A percentile compares a stretch with the other conserved stretches of the same genome.
Evolutionary conservation across 2,113 vertebrate species (phyloP).

Genomic region (Odobenus rosmarus): DNA sequence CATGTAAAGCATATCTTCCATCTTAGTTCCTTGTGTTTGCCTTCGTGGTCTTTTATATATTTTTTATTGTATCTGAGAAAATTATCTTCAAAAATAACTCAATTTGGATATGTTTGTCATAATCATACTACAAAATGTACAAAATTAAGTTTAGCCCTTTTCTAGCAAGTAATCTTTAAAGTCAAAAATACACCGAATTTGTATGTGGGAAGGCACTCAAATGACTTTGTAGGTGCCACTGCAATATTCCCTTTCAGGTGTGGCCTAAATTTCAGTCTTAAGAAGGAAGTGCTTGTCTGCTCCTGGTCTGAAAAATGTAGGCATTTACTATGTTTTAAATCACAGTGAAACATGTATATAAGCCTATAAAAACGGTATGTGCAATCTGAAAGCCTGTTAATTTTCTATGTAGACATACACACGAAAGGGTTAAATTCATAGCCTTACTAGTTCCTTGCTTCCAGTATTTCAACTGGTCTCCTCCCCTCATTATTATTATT

Average conservation of each 20-base stretch:
- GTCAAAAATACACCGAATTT: slow-evolving; percentile 69
- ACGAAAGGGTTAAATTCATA: slow-evolving; percentile 81
- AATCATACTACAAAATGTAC: slow-evolving; percentile 45
- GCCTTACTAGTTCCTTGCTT: slow-evolving; percentile 79
- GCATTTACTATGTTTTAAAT: slow-evolving; percentile 71
- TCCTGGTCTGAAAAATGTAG: slow-evolving; percentile 71
- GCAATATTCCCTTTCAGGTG: slow-evolving; percentile 64
- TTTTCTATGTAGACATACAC: slow-evolving; percentile 71
- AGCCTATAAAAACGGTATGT: slow-evolving; percentile 76
- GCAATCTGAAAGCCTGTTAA: slow-evolving; percentile 80
- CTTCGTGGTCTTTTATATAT: slow-evolving; percentile 76
- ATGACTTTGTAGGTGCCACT: slow-evolving; percentile 56
- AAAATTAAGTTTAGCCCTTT: slow-evolving; percentile 79
- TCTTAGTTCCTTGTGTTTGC: slow-evolving; percentile 75
- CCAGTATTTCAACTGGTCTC: slow-evolving; percentile 76
- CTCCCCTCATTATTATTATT: slow-evolving; percentile 28
- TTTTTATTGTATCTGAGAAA: slow-evolving; percentile 67
- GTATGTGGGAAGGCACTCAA: slow-evolving; percentile 66
- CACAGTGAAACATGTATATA: slow-evolving; percentile 80
- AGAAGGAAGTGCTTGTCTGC: slow-evolving; percentile 76
- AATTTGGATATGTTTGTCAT: slow-evolving; percentile 68
- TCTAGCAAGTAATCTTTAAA: slow-evolving; percentile 69
- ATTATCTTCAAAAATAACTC: slow-evolving; percentile 62
- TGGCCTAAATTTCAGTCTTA: slow-evolving; percentile 67
- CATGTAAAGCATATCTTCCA: slow-evolving; percentile 74